Percentiles rank a stretch among this genome's conserved stretches.
These are phyloP conservation scores for Toxonevra muliebris DNA, from an alignment of 2,888 invertebrate genomes.

Conservation along the genomic window DNA sequence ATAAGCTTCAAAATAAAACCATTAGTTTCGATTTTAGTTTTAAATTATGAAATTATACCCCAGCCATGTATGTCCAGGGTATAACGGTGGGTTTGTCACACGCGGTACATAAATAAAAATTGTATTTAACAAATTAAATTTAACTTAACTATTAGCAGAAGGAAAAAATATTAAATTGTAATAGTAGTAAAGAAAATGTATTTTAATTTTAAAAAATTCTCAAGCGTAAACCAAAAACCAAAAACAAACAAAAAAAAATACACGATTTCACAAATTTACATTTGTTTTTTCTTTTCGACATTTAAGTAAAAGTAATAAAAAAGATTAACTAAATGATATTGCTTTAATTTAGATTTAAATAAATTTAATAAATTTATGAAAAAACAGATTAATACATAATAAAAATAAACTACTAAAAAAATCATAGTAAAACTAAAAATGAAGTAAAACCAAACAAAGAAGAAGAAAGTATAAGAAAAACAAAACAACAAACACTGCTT, in stretches of 20 bases:
- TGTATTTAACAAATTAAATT: slow-evolving; percentile 20
- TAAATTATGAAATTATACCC: no score
- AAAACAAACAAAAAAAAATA: slow-evolving; percentile 4
- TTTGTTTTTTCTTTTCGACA: slow-evolving; percentile 33
- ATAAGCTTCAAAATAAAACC: no score
- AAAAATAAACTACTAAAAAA: slow-evolving; percentile 39
- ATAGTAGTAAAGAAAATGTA: slow-evolving; percentile 21
- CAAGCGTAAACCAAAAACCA: slow-evolving; percentile 19
- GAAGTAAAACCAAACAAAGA: slow-evolving; percentile 35
- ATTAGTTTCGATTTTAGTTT: no score
- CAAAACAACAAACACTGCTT: slow-evolving; percentile 57
- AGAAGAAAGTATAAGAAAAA: slow-evolving; percentile 48
- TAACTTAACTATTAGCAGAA: no score
- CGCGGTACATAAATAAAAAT: slow-evolving; percentile 7
- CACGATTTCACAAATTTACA: neutral
- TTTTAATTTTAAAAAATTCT: slow-evolving; percentile 27
- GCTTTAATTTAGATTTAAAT: slow-evolving; percentile 60
- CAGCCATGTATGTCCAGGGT: no score
- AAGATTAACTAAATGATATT: slow-evolving; percentile 45
- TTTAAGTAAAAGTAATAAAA: slow-evolving; percentile 31
- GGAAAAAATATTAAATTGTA: slow-evolving; percentile 28
- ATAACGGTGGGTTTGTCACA: no score
- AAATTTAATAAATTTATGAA: slow-evolving; percentile 41
- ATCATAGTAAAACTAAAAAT: slow-evolving; percentile 49
- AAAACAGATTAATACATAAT: slow-evolving; percentile 36